Evolutionary conservation across 2,797 vertebrate genomes (phyloP).

Genomic region (Jordanella pulchra): DNA sequence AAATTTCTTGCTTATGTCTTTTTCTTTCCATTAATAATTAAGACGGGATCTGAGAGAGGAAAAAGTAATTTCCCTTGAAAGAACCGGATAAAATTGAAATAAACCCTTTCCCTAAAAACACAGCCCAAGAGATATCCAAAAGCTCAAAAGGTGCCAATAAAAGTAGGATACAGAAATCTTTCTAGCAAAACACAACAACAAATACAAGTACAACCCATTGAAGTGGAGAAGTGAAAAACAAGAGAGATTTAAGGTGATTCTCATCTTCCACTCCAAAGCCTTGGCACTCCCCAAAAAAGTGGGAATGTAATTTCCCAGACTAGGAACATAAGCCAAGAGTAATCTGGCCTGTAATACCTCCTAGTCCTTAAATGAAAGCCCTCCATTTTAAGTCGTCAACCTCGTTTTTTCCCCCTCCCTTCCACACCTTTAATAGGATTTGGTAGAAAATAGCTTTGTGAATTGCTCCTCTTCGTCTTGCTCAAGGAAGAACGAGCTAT

Average conservation of each 20-base stretch:
- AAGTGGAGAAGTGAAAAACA: slow-evolving; percentile 78
- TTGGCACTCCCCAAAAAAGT: slow-evolving; percentile 72
- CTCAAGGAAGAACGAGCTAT: slow-evolving; percentile 77
- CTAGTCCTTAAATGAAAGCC: slow-evolving; percentile 87
- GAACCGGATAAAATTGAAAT: slow-evolving; percentile 64
- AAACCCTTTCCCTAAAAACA: slow-evolving; percentile 66
- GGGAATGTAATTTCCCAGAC: slow-evolving; percentile 85
- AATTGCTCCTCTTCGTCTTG: slow-evolving; percentile 82
- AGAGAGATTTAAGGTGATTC: slow-evolving; percentile 78
- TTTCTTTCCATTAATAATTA: slow-evolving; percentile 74
- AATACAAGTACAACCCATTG: slow-evolving; percentile 65
- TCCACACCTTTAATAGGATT: slow-evolving; percentile 85
- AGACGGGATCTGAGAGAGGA: slow-evolving; percentile 68
- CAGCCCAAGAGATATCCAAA: slow-evolving; percentile 63
- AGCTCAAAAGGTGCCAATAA: slow-evolving; percentile 72
- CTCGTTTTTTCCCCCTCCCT: slow-evolving; percentile 63
- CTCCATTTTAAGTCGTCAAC: slow-evolving; percentile 83
- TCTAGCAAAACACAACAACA: slow-evolving; percentile 74
- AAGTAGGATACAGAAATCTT: slow-evolving; percentile 70
- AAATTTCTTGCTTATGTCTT: slow-evolving; percentile 62
- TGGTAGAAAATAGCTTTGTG: slow-evolving; percentile 84
- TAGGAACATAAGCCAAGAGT: slow-evolving; percentile 85
- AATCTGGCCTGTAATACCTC: slow-evolving; percentile 86
- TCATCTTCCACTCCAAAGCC: slow-evolving; percentile 77
- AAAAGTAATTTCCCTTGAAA: slow-evolving; percentile 77